Conservation (phyloP, 2,888 invertebrate genomes). For the Tachystola acroxantha region DNA sequence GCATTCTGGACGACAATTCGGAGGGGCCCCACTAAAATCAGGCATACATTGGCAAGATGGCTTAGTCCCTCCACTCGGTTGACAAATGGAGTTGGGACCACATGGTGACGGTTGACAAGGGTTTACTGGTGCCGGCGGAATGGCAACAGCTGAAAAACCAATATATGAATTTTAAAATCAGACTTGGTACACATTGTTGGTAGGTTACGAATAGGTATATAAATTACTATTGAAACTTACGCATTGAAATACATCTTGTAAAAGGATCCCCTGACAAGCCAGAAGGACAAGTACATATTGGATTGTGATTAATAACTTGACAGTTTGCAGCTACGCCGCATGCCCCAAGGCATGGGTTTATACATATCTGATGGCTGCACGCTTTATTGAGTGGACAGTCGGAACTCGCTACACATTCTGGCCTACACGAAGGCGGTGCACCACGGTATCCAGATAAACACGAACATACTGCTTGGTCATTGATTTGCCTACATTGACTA, state of each 20-base stretch:
- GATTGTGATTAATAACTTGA: constrained; percentile 86
- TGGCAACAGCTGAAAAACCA: constrained; percentile 35
- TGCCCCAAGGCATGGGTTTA: constrained; percentile 86
- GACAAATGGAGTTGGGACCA: constrained; percentile 84
- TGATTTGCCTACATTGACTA: constrained; percentile 79
- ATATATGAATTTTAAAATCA: neutral
- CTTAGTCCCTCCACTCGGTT: constrained; percentile 68
- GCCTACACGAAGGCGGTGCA: constrained; percentile 82
- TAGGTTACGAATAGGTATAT: too few relatives aligned
- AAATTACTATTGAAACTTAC: constrained; percentile 53
- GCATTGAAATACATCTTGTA: constrained; percentile 73
- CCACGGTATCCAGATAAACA: constrained; percentile 82
- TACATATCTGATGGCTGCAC: constrained; percentile 84
- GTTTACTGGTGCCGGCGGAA: constrained; percentile 53
- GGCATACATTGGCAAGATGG: constrained; percentile 85
- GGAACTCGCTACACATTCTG: constrained; percentile 84
- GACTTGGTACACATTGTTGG: too few relatives aligned
- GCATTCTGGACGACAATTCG: constrained; percentile 86
- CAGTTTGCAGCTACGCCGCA: constrained; percentile 87
- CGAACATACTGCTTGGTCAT: constrained; percentile 82
- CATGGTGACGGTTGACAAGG: constrained; percentile 88
- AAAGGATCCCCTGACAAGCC: constrained; percentile 84
- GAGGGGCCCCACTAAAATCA: constrained; percentile 83
- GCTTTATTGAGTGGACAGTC: constrained; percentile 85
- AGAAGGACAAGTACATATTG: constrained; percentile 83